phyloP scores from a whole-genome alignment of 2,888 invertebrate genomes.

The Eristalinus sepulchralis region DNA sequence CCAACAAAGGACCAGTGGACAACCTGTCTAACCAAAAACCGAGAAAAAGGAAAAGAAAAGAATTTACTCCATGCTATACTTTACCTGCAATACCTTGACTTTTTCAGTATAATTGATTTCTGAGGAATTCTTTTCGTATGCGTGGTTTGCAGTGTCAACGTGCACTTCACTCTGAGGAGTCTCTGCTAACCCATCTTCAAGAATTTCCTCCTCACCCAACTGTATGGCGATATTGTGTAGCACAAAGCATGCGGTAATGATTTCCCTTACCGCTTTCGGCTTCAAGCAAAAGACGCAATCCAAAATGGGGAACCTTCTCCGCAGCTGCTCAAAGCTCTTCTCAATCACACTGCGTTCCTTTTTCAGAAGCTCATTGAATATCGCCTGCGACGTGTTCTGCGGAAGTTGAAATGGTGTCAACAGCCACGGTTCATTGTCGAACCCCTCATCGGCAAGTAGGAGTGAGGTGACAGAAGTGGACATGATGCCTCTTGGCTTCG shows the following conservation, averaged over 20 bases:
- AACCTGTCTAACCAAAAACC: neutral
- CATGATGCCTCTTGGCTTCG: neutral
- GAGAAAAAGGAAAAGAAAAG: neutral
- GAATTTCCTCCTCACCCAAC: slow-evolving; percentile 16
- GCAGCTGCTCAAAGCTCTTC: neutral
- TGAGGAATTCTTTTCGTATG: neutral
- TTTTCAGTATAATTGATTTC: neutral
- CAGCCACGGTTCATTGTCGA: slow-evolving; percentile 2
- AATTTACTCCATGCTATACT: neutral
- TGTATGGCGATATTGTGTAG: slow-evolving; percentile 26
- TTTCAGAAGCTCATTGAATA: slow-evolving; percentile 10
- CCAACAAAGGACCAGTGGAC: neutral
- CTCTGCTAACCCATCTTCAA: neutral
- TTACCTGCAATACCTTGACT: neutral
- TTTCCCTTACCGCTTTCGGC: neutral
- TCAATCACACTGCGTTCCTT: neutral
- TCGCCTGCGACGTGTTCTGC: neutral
- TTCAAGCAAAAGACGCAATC: neutral
- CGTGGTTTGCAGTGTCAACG: neutral
- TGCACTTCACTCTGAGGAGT: neutral
- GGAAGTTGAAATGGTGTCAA: slow-evolving; percentile 18
- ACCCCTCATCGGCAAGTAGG: slow-evolving; percentile 25
- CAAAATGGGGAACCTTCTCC: neutral
- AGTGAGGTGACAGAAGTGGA: neutral
- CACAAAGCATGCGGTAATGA: slow-evolving; percentile 9